Evolutionary conservation across 1,140 invertebrate genomes (phyloP).

Genomic region (Sycophaga agraensis): DNA sequence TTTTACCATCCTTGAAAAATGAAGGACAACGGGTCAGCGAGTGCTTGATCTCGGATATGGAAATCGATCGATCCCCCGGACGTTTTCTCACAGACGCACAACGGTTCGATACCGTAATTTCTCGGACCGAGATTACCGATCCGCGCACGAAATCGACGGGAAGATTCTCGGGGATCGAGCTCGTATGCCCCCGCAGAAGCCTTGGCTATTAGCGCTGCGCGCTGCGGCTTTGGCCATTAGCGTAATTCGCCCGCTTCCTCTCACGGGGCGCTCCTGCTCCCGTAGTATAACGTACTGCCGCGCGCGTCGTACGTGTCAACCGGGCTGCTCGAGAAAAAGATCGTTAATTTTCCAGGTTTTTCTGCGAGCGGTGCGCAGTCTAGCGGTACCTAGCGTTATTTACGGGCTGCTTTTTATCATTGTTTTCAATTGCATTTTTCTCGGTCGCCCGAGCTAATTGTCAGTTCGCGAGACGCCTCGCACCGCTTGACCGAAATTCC

Average conservation of each 20-base stretch:
- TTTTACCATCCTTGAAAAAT: no score
- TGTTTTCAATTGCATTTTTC: no score
- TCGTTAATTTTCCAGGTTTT: neutral
- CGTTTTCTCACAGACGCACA: conserved; percentile 18
- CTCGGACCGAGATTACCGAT: conserved; percentile 16
- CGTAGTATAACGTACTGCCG: neutral
- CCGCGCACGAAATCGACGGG: conserved; percentile 11
- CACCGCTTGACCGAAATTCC: no score
- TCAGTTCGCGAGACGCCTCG: no score
- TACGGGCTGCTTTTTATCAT: no score
- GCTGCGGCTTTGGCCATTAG: conserved; percentile 5
- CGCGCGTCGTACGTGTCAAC: conserved; percentile 8
- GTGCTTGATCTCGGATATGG: no score
- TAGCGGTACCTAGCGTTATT: no score
- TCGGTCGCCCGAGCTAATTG: no score
- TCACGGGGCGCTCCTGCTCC: neutral
- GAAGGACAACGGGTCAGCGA: no score
- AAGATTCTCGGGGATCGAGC: conserved; percentile 4
- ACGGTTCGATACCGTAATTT: conserved; percentile 14
- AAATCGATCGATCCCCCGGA: neutral
- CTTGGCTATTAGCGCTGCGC: neutral
- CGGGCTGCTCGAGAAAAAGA: neutral
- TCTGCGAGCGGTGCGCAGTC: no score
- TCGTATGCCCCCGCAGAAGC: neutral
- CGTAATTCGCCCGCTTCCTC: neutral